Conservation (phyloP, 2,888 invertebrate species). For the Agriopis leucophaearia region DNA sequence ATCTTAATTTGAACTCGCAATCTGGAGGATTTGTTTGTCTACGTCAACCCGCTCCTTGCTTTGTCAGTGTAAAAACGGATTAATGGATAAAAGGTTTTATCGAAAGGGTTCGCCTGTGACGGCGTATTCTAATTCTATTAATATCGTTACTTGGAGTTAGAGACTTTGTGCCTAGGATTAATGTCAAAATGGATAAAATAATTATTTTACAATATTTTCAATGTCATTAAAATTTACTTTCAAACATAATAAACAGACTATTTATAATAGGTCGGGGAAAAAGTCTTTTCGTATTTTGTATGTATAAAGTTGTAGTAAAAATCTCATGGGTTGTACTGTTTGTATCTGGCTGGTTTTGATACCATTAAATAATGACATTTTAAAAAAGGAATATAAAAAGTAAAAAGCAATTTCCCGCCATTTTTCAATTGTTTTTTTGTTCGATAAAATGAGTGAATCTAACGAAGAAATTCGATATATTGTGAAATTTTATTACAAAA, state of each 20-base stretch:
- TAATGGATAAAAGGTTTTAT: slow-evolving; percentile 64
- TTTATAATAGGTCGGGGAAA: no score
- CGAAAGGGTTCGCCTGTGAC: slow-evolving; percentile 54
- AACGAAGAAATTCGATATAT: no score
- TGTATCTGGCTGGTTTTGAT: no score
- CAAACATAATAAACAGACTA: neutral
- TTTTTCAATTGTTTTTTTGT: no score
- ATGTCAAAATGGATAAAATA: slow-evolving; percentile 11
- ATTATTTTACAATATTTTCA: neutral
- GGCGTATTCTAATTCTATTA: slow-evolving; percentile 62
- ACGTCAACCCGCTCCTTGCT: slow-evolving; percentile 64
- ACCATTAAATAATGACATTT: no score
- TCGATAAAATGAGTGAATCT: no score
- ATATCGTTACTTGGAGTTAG: slow-evolving; percentile 44
- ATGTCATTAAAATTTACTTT: neutral
- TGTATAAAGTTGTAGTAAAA: no score
- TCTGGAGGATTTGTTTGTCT: slow-evolving; percentile 72
- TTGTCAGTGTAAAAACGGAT: slow-evolving; percentile 76
- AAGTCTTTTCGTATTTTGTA: no score
- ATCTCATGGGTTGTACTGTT: no score
- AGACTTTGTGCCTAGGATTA: slow-evolving; percentile 13
- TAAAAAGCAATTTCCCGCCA: no score
- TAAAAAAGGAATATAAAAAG: no score
- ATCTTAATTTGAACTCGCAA: slow-evolving; percentile 74
- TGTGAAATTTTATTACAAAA: no score